These are phyloP conservation scores for Harlomillsia oculata DNA, from an alignment of 1,140 invertebrate genomes.

Conservation along the genomic window DNA sequence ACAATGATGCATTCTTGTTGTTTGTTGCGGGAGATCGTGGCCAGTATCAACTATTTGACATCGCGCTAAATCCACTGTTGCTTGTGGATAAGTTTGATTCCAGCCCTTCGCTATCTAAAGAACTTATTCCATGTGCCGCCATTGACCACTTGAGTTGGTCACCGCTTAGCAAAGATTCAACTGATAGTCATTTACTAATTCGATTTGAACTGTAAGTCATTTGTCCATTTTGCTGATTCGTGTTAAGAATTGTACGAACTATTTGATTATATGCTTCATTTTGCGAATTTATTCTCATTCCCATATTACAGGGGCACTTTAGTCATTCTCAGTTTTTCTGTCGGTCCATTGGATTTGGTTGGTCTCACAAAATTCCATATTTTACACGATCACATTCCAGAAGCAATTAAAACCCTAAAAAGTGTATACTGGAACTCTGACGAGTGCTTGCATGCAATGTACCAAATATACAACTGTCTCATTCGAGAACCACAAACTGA, in stretches of 20 bases:
- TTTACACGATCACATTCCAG: conserved; percentile 5
- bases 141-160: conserved; percentile 22
- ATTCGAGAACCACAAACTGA: conserved; percentile 17
- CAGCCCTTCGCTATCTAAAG: conserved; percentile 18
- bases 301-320: conserved; percentile 19
- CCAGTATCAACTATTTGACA: conserved; percentile 32
- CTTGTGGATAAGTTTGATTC: conserved; percentile 8
- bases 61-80: conserved; percentile 27
- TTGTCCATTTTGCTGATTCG: not conserved
- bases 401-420: conserved; percentile 22
- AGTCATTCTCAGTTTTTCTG: conserved; percentile 13
- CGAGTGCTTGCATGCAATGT: conserved; percentile 19
- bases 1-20: conserved; percentile 22
- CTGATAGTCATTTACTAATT: conserved; percentile 24
- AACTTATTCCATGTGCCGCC: conserved; percentile 12
- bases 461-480: conserved; percentile 10
- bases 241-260: not conserved
- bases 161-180: not conserved
- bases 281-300: too few relatives aligned
- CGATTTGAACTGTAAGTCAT: conserved; percentile 23
- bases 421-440: conserved; percentile 28
- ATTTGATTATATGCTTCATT: not conserved
- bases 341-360: conserved; percentile 14
- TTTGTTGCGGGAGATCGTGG: conserved; percentile 25
- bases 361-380: conserved; percentile 21